These are phyloP conservation scores for Thera obeliscata DNA, from an alignment of 2,888 invertebrate genomes.

Conservation along the genomic window DNA sequence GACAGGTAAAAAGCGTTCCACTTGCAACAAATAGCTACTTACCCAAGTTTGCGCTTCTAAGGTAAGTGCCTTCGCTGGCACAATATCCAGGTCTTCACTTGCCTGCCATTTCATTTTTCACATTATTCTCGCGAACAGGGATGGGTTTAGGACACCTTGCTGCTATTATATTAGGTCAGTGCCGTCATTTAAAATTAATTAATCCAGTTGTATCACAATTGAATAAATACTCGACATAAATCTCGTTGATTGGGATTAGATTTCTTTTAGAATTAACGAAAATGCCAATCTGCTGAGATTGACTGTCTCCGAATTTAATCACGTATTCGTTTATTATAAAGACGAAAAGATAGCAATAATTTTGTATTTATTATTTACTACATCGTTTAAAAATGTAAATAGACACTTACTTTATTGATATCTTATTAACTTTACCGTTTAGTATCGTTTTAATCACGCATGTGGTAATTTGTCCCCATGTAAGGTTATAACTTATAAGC, in stretches of 20 bases:
- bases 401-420: too few relatives aligned
- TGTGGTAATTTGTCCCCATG: too few relatives aligned
- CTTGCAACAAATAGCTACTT: constrained; percentile 45
- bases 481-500: too few relatives aligned
- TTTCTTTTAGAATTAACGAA: background rate
- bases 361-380: too few relatives aligned
- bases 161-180: background rate
- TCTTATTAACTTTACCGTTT: too few relatives aligned
- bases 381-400: too few relatives aligned
- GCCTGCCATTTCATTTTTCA: constrained; percentile 57
- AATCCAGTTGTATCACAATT: too few relatives aligned
- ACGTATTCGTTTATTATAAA: too few relatives aligned
- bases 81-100: constrained; percentile 53
- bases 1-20: constrained; percentile 38
- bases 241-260: background rate
- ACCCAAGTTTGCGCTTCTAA: constrained; percentile 39
- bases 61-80: constrained; percentile 36
- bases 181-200: background rate
- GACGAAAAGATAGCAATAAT: too few relatives aligned
- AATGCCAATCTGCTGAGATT: background rate
- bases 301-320: too few relatives aligned
- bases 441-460: too few relatives aligned
- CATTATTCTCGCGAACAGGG: constrained; percentile 46
- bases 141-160: constrained; percentile 2
- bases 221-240: background rate